Evolutionary conservation across 2,888 invertebrate species (phyloP).

Genomic region (Lysandra coridon): DNA sequence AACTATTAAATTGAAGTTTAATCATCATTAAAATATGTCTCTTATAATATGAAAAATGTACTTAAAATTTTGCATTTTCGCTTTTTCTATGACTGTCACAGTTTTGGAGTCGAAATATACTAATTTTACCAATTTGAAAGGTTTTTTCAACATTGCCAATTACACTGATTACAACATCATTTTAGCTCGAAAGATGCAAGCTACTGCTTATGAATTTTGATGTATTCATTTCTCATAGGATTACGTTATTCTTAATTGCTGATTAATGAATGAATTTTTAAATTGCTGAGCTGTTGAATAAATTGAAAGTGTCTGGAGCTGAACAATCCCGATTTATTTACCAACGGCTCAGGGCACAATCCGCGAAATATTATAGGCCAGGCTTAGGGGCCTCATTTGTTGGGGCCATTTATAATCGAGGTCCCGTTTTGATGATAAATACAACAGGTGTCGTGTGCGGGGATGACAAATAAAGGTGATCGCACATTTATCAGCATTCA

Average conservation of each 20-base stretch:
- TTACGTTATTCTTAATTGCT: neutral
- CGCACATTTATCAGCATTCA: no score
- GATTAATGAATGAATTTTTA: no score
- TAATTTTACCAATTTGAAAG: no score
- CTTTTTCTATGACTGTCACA: no score
- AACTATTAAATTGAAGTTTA: no score
- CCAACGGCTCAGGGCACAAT: neutral
- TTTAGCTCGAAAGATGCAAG: no score
- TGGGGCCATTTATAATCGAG: neutral
- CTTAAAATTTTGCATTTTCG: no score
- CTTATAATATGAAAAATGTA: no score
- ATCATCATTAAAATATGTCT: no score
- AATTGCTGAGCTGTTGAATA: neutral
- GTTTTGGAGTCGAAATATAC: no score
- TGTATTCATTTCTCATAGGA: neutral
- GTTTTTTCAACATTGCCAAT: no score
- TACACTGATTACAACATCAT: no score
- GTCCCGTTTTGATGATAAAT: neutral
- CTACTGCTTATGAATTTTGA: neutral
- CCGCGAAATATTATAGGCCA: constrained; percentile 12
- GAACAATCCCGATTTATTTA: neutral
- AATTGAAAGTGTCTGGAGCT: neutral
- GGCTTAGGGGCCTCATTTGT: constrained; percentile 6
- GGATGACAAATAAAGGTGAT: neutral
- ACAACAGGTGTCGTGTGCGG: constrained; percentile 1